Base-by-base conservation (phyloP, 2,113 vertebrate genomes). In the Lepus europaeus region DNA sequence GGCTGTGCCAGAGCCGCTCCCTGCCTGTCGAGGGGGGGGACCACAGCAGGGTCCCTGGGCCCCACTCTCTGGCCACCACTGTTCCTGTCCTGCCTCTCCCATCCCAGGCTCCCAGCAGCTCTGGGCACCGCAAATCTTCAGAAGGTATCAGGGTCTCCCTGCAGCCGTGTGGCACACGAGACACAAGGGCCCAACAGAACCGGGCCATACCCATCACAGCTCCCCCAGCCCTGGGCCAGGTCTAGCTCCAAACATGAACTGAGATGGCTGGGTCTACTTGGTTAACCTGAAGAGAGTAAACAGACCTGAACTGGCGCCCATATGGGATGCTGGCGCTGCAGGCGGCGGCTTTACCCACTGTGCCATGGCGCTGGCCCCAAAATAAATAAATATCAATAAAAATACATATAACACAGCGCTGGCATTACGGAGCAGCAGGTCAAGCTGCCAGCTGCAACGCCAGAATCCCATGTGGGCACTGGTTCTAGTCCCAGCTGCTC, bases 241-340 rank as follows among this genome's bases (percentile, higher is more conserved):
- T 27, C 87, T 81, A 20, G 4, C 36, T 13, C 63, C 77, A 45
- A 49, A 81, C 29, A 27, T 1, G 33, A 9, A 14, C 14, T 0
- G 7, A 31, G 16, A 19, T 3, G 0, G 29, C 14, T 11, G 4
- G 53, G 39, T 19, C 69, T 19, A 3, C 9, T 1, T 16, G 39
- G 77, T 78, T 5, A 2, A 16, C n/a, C 49, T 12, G 39, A 23
- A 6, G 31, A 88, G 36, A 53, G 10, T 9, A 12, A 33, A n/a
- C 8, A 29, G 25, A 45, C 45, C 7, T 45, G 45, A 45, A 45
- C 45, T 45, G 45, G 45, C 45, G 7, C 45, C 6, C 45, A 45
- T 7, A 45, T 45, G 45, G 45, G 45, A 45, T 45, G 45, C 45
- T 45, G 45, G 45, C 45, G 45, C 45, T 45, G 45, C 45, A 45